Conservation (phyloP, 2,888 invertebrate species). For the Mimumesa dahlbomi region DNA sequence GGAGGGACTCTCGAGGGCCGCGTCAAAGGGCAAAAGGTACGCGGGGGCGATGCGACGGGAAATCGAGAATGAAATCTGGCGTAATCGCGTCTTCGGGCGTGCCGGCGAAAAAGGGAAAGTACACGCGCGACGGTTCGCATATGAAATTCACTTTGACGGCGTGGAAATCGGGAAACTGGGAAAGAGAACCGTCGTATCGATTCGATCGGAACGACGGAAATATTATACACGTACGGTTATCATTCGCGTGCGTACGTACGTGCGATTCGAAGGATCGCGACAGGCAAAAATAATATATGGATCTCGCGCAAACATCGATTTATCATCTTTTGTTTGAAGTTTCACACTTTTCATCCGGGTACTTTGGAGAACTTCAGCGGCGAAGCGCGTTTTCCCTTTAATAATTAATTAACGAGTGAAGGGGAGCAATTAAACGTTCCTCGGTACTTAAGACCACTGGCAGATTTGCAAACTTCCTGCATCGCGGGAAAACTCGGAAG, state of each 20-base stretch:
- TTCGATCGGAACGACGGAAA: slow-evolving; percentile 11
- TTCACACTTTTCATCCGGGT: too few species aligned
- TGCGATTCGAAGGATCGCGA: slow-evolving; percentile 16
- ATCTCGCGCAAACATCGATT: too few species aligned
- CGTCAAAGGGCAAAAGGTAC: too few species aligned
- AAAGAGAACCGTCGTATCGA: slow-evolving; percentile 27
- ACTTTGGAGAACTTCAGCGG: too few species aligned
- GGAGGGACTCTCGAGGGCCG: too few species aligned
- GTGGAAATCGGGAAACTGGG: neutral
- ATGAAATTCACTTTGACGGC: slow-evolving; percentile 39
- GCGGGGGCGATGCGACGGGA: slow-evolving; percentile 3
- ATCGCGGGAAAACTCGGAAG: too few species aligned
- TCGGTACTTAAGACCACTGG: too few species aligned
- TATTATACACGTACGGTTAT: slow-evolving; percentile 18
- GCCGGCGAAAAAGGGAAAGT: neutral
- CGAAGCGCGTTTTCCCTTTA: too few species aligned
- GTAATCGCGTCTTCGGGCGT: slow-evolving; percentile 34
- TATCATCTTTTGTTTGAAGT: neutral
- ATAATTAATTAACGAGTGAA: too few species aligned
- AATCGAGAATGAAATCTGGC: slow-evolving; percentile 35
- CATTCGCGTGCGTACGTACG: neutral
- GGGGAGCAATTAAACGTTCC: too few species aligned
- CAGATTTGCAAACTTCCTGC: too few species aligned
- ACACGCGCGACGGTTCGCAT: slow-evolving; percentile 24
- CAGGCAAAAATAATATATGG: slow-evolving; percentile 10